A percentile compares a stretch with the other conserved stretches of the same genome.
Conservation (phyloP, 2,113 vertebrate species). For the Ammospiza caudacuta region DNA sequence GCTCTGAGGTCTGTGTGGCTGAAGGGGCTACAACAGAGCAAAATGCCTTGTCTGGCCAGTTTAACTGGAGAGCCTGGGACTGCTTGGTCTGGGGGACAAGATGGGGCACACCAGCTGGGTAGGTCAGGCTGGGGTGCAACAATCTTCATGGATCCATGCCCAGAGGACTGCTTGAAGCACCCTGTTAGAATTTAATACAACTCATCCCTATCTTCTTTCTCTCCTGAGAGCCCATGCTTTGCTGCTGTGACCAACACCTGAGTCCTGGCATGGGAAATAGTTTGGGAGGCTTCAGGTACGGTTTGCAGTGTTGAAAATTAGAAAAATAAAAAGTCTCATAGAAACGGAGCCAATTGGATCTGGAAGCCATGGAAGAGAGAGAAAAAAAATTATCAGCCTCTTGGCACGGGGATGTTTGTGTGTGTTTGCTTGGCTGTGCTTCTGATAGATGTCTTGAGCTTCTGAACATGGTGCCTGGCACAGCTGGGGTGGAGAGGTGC, state of each 20-base stretch:
- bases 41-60: neutral
- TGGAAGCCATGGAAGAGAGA: neutral
- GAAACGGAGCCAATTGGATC: neutral
- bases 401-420: neutral
- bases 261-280: rapidly evolving
- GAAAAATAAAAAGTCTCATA: neutral
- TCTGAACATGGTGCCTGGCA: neutral
- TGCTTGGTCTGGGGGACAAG: neutral
- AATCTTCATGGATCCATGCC: neutral
- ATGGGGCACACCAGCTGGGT: too few relatives aligned
- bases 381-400: neutral
- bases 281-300: neutral
- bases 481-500: neutral
- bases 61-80: neutral
- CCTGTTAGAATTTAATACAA: neutral
- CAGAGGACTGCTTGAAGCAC: neutral
- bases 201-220: neutral
- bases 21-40: neutral
- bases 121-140: neutral
- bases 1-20: neutral
- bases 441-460: neutral
- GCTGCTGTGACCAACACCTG: neutral
- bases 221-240: neutral
- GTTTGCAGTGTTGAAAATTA: neutral
- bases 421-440: neutral